Base-by-base conservation (phyloP, 2,888 invertebrate genomes). In the Anaspis maculata region DNA sequence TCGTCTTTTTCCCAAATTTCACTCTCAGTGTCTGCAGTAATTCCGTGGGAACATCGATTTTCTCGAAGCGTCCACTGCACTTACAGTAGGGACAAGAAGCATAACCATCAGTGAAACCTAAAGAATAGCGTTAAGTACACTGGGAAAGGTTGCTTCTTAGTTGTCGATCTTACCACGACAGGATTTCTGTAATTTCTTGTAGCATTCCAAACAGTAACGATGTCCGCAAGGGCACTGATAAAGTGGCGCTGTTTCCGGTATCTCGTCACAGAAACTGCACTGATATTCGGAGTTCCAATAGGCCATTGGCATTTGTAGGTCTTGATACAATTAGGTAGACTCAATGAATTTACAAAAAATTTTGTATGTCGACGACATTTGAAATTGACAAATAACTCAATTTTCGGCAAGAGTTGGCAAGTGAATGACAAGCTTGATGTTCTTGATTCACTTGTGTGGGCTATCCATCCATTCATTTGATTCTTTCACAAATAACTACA, bases 161-260 rank as follows among this genome's bases (percentile, higher is more conserved):
- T 16, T 13, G 10, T 15, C 15, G 19, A 27, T 15, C 39, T 44
- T 48, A 57, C 59, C 57, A 31, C 40, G 41, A 26, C 49, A 46
- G 24, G 45, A 45, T 28, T 41, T 48, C 30, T 45, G 51, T 16
- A 59, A 37, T 32, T 49, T 40, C 23, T 47, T 40, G 39, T 52
- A 60, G 46, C 64, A 64, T 15, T 46, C 41, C 23, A 42, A 41
- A 42, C 64, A 64, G 35, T 57, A 49, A 21, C 53, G 50, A 38
- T 63, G 62, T 23, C 56, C 54, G 35, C 53, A 39, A 14, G 50
- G 48, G 42, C 64, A 64, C 39, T 53, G 50, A 36, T 54, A 62
- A 9, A 62, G 32, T 3, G 61, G 61, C 15, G 55, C 51, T 26
- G 38, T 44, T 32, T 59, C 58, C 7, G 57, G 58, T 15, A 54